Evolutionary conservation across 1,140 invertebrate species (phyloP), one percentile per base, ranked within the genome.

Genomic region (Pogonomyrmex californicus): DNA sequence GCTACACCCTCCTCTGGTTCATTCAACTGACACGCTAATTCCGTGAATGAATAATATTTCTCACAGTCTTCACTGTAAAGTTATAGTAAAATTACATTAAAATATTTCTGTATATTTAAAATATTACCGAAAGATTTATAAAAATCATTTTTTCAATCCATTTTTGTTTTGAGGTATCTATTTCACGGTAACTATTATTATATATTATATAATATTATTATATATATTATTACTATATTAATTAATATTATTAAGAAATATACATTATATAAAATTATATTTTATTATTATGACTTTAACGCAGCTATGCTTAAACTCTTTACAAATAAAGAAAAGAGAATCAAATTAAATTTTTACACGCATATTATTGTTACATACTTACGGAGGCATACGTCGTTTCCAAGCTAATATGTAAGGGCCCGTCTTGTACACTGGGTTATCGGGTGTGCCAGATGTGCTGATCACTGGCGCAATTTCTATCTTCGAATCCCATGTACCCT

Each of bases 11-110:
- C 97, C 96, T 99, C 99, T 10, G 96, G 96, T 95, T 99, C 99
- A 95, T 99, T 99, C 68, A 99, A 95, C 96, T 99, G 98, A 93
- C 98, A 98, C 23, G 99, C 99, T 90, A 99, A 96, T 94, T 98
- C 95, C 9, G 99, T 99, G 94, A 99, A 99, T 94, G 98, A 97
- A 95, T 99, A 99, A 95, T 97, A 99, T 94, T 96, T 97, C 62
- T 98, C 97, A 86, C 96, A 95, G 73, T 97, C 97, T 23, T 96
- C 95, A 30, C 98, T 98, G 93, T 47, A 92, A 95, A 88, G 82
- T 36, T 41, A 70, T 3, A 81, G n/a, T 56, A 9, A 4, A 12
- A 36, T 12, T 23, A 23, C 23, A 60, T 73, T 41, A 6, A 78
- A 54, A 68, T 54, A 51, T 51, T 30, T 30, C 17, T 47, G n/a